Conservation (phyloP, 1,140 invertebrate genomes). For the Drosophila willistoni region DNA sequence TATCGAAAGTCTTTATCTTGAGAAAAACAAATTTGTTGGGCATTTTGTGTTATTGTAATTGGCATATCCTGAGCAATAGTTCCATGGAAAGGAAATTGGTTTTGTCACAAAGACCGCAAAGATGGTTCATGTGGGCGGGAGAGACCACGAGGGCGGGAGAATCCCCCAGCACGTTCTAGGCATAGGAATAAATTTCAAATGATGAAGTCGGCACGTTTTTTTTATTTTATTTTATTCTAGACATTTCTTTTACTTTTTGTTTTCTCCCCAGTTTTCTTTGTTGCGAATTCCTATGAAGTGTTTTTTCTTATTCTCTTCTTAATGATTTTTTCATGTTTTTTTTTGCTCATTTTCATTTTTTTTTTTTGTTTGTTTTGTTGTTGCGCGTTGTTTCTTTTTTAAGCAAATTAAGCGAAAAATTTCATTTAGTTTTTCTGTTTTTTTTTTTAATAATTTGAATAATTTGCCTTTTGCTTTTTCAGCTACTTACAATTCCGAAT, state of each 20-base stretch:
- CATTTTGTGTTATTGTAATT: slow-evolving; percentile 43
- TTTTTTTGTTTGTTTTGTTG: not conserved
- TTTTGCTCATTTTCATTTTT: slow-evolving; percentile 3
- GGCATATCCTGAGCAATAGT: slow-evolving; percentile 39
- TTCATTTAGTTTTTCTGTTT: slow-evolving; percentile 1
- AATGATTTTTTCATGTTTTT: slow-evolving; percentile 46
- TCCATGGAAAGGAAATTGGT: slow-evolving; percentile 53
- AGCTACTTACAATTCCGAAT: slow-evolving; percentile 48
- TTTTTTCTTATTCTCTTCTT: slow-evolving; percentile 40
- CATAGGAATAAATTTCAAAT: slow-evolving; percentile 52
- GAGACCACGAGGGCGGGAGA: slow-evolving; percentile 31
- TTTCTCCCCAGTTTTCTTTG: slow-evolving; percentile 30
- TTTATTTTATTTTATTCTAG: slow-evolving; percentile 22
- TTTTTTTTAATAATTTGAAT: not conserved
- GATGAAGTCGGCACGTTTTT: slow-evolving; percentile 46
- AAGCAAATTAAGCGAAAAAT: slow-evolving; percentile 10
- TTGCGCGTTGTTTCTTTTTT: not conserved
- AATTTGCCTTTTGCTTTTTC: not conserved
- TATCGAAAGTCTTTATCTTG: not conserved
- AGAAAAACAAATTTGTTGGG: not conserved
- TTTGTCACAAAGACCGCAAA: slow-evolving; percentile 38
- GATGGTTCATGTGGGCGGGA: slow-evolving; percentile 23
- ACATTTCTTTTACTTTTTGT: slow-evolving; percentile 31
- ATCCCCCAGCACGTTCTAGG: slow-evolving; percentile 48
- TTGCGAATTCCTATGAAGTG: slow-evolving; percentile 30